These are phyloP conservation scores for Netelia inedita DNA, from an alignment of 2,888 invertebrate genomes.

Conservation along the genomic window DNA sequence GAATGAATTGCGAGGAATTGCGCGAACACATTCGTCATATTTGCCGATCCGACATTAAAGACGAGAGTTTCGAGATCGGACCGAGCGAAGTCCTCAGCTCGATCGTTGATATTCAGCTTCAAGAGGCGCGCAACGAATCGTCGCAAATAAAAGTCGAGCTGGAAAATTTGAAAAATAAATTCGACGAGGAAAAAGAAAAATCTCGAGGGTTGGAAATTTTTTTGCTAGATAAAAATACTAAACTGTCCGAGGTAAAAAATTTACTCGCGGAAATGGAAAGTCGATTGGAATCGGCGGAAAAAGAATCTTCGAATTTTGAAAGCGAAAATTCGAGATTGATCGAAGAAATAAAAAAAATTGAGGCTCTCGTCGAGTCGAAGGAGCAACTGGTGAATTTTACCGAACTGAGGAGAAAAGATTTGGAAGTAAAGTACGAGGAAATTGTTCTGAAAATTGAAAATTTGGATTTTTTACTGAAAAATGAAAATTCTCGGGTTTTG, in stretches of 20 bases:
- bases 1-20: slow-evolving; percentile 79
- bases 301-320: slow-evolving; percentile 35
- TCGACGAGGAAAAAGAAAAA: slow-evolving; percentile 44
- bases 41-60: slow-evolving; percentile 68
- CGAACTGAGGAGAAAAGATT: slow-evolving; percentile 50
- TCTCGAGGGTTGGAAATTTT: slow-evolving; percentile 6
- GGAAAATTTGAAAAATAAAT: slow-evolving; percentile 37
- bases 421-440: slow-evolving; percentile 57
- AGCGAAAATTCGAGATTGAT: slow-evolving; percentile 33
- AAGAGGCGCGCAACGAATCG: slow-evolving; percentile 82
- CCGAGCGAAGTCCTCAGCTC: slow-evolving; percentile 79
- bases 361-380: slow-evolving; percentile 62
- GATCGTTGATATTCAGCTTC: slow-evolving; percentile 83
- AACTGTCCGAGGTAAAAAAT: slow-evolving; percentile 11
- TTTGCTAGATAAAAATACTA: background rate
- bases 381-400: slow-evolving; percentile 55
- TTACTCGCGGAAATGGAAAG: background rate
- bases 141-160: slow-evolving; percentile 69
- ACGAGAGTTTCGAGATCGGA: slow-evolving; percentile 81
- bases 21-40: slow-evolving; percentile 77
- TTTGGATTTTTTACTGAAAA: slow-evolving; percentile 60
- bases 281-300: background rate
- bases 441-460: slow-evolving; percentile 53
- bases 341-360: slow-evolving; percentile 48
- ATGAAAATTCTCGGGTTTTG: slow-evolving; percentile 40